Conservation (phyloP, 2,797 vertebrate genomes). For the Micrastur ruficollis region DNA sequence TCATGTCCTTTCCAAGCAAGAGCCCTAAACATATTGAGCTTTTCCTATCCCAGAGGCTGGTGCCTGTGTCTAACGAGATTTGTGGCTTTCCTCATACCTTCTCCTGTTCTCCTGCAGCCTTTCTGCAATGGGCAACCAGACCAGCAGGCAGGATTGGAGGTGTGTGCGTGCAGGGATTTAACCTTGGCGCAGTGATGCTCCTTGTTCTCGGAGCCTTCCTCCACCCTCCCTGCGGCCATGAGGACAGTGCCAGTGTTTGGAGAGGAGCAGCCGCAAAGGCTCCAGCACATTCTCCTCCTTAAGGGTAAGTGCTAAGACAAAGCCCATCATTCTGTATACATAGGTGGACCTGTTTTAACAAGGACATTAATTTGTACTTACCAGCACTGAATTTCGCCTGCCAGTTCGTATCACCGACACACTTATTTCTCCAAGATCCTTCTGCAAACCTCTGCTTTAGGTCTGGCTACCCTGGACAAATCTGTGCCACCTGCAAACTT, state of each 20-base stretch:
- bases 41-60: background rate
- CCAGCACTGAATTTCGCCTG: background rate
- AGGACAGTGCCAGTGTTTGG: accelerated
- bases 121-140: background rate
- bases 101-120: background rate
- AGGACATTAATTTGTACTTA: background rate
- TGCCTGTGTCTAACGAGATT: background rate
- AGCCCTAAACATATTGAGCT: background rate
- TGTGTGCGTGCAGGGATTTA: background rate
- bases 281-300: background rate
- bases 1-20: background rate
- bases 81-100: background rate
- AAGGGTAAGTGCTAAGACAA: background rate
- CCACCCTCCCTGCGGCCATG: accelerated
- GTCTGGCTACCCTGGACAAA: background rate
- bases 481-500: background rate
- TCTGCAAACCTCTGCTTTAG: background rate
- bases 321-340: background rate
- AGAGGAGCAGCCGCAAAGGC: background rate
- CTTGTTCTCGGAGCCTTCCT: background rate
- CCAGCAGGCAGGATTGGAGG: accelerated
- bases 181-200: no score
- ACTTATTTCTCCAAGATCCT: background rate
- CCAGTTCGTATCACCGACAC: background rate
- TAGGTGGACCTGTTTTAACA: background rate